phyloP scores from a whole-genome alignment of 2,113 vertebrate genomes.

The Athene noctua region DNA sequence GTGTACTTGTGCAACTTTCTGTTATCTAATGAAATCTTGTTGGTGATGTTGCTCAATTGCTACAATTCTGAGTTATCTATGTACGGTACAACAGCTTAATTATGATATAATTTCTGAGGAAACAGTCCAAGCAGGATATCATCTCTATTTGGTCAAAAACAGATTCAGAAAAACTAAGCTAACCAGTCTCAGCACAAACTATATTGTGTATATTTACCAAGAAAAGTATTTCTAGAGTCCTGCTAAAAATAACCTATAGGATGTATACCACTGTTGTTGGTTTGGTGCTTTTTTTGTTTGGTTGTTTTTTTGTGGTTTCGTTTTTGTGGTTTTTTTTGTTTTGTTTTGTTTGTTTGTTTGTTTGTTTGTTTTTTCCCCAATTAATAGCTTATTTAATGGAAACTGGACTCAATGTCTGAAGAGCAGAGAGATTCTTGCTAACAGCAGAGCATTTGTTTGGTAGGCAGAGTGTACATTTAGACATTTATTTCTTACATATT shows the following conservation, averaged over 20 bases:
- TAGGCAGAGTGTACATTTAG: background rate
- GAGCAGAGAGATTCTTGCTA: background rate
- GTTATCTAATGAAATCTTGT: background rate
- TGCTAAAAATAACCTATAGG: background rate
- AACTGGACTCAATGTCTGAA: background rate
- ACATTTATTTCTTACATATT: background rate
- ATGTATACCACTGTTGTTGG: background rate
- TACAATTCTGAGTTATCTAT: background rate
- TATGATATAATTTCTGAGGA: background rate
- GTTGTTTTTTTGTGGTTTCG: background rate
- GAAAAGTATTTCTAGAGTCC: background rate
- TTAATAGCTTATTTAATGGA: background rate
- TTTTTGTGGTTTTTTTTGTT: too few relatives aligned
- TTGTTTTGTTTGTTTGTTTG: background rate
- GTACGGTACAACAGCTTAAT: background rate
- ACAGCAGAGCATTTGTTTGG: background rate
- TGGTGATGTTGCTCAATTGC: background rate
- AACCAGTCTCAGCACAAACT: background rate
- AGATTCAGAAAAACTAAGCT: background rate
- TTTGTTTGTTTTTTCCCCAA: background rate
- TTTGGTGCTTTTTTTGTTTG: background rate
- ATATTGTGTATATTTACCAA: background rate
- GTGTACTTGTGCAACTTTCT: background rate
- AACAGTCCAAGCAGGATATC: background rate
- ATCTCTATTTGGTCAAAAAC: background rate